Conservation (phyloP, 2,888 invertebrate species). For the Argyresthia goedartella region DNA sequence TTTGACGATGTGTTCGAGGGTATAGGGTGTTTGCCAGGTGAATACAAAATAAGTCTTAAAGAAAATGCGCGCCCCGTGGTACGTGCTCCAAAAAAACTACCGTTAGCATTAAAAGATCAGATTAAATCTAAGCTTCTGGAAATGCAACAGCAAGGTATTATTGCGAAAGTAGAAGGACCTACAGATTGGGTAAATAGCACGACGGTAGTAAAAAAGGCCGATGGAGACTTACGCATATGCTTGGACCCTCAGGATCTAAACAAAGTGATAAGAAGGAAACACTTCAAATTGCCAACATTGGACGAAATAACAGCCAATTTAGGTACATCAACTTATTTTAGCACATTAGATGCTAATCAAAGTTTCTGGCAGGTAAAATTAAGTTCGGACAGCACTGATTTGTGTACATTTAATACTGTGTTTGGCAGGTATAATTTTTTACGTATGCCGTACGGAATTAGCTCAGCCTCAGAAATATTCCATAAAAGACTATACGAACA, state of each 20-base stretch:
- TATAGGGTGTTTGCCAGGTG: constrained; percentile 10
- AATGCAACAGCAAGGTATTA: constrained; percentile 14
- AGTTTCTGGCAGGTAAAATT: not conserved
- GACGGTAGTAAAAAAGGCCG: not conserved
- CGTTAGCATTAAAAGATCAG: constrained; percentile 13
- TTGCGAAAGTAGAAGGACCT: constrained; percentile 16
- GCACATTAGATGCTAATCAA: not conserved
- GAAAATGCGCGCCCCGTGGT: constrained; percentile 11
- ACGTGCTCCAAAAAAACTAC: constrained; percentile 15
- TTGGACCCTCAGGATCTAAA: constrained; percentile 15
- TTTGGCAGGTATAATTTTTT: constrained; percentile 1
- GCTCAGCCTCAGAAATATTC: too few relatives aligned
- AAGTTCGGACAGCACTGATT: too few relatives aligned
- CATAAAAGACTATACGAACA: not conserved
- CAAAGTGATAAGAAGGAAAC: constrained; percentile 10
- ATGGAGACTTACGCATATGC: constrained; percentile 11
- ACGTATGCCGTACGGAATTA: constrained; percentile 1
- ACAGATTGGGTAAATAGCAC: too few relatives aligned
- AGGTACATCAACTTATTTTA: not conserved
- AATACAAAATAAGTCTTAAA: constrained; percentile 11
- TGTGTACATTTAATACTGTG: not conserved
- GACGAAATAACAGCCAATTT: constrained; percentile 4
- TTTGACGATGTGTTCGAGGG: constrained; percentile 10
- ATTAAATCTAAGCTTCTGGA: constrained; percentile 14
- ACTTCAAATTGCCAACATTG: constrained; percentile 10